Percentiles rank a stretch among this genome's conserved stretches.
Conservation (phyloP, 2,113 vertebrate genomes). For the Lepidothrix coronata region DNA sequence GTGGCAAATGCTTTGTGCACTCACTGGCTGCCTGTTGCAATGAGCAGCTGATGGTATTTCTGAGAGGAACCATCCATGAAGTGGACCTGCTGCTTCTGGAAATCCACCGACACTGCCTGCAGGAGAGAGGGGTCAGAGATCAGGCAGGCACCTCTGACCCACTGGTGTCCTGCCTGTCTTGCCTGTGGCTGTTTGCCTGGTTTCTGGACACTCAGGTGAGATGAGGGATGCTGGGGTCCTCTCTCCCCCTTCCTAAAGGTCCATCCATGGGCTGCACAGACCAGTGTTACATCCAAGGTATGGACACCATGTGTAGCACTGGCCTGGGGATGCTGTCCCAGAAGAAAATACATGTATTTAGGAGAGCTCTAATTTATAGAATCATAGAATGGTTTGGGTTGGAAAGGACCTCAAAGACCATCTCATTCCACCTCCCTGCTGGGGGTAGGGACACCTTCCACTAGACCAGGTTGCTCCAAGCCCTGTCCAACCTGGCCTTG, state of each 20-base stretch:
- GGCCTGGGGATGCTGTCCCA: not conserved
- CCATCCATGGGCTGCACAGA: not conserved
- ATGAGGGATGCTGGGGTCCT: not conserved
- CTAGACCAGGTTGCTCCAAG: not conserved
- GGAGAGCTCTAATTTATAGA: not conserved
- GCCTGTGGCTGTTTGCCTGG: not conserved
- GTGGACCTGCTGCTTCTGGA: constrained; percentile 65
- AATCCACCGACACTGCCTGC: constrained; percentile 78
- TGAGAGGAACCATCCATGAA: constrained; percentile 75
- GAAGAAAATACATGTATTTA: fast-evolving
- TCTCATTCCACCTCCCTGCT: not conserved
- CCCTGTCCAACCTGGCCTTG: not conserved
- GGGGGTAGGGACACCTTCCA: not conserved
- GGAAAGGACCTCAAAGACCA: not conserved
- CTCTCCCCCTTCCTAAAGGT: not conserved
- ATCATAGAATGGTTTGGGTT: not conserved
- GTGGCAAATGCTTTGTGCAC: not conserved
- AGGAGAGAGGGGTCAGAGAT: not conserved
- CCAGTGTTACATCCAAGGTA: not conserved
- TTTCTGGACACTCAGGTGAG: not conserved
- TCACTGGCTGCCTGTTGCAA: constrained; percentile 85
- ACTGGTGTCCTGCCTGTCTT: not conserved
- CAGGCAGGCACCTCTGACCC: not conserved
- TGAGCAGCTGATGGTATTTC: constrained; percentile 80
- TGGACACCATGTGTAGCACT: not conserved